These are phyloP conservation scores for Peromyscus maniculatus DNA, from an alignment of 2,113 vertebrate species.

Conservation along the genomic window DNA sequence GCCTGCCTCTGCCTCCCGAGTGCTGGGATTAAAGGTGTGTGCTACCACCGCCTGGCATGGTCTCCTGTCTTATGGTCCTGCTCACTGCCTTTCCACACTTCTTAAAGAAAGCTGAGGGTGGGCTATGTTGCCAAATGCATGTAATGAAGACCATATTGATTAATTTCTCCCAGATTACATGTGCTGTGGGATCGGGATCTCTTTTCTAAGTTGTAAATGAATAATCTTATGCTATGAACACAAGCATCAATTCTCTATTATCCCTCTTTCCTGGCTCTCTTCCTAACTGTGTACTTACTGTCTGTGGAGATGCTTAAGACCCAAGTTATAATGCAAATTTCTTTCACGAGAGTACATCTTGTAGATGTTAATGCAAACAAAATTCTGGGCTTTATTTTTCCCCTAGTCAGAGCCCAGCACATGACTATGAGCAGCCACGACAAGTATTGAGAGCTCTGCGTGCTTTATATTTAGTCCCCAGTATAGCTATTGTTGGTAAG, in stretches of 20 bases:
- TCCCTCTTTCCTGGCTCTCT: background rate
- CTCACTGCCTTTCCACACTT: background rate
- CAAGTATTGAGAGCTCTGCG: background rate
- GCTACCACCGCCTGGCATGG: background rate
- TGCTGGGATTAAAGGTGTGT: too few species aligned
- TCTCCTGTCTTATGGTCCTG: background rate
- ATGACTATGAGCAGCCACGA: constrained; percentile 14
- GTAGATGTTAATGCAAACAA: background rate
- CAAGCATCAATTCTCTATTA: background rate
- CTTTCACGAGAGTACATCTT: background rate
- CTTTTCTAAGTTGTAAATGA: background rate
- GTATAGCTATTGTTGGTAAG: constrained; percentile 2
- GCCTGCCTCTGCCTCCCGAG: too few species aligned
- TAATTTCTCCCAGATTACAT: background rate
- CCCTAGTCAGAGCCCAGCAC: background rate
- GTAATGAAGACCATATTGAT: background rate
- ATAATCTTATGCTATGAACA: background rate
- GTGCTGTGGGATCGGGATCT: background rate
- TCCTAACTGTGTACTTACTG: background rate
- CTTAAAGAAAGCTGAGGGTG: background rate
- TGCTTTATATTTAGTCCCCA: background rate
- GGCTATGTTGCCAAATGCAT: background rate
- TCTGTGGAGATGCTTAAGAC: background rate
- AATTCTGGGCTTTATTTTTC: constrained; percentile 35
- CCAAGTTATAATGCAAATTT: background rate